Evolutionary conservation across 2,113 vertebrate species (phyloP).

Genomic region (Rissa tridactyla): DNA sequence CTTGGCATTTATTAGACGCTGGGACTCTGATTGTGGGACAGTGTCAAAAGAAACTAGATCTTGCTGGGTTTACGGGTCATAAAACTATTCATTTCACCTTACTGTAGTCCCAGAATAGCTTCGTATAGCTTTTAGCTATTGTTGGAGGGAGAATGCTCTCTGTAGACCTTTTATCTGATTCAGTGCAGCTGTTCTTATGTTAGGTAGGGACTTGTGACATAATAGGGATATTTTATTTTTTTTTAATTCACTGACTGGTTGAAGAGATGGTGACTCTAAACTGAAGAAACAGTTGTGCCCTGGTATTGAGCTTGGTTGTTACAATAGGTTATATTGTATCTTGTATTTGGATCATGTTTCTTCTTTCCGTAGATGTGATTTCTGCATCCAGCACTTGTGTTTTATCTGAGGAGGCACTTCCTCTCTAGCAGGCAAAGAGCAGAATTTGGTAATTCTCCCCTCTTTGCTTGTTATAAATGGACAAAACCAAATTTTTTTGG

Average conservation of each 20-base stretch:
- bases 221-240: background rate
- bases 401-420: background rate
- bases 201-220: background rate
- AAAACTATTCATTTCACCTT: conserved; percentile 31
- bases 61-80: background rate
- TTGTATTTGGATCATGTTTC: background rate
- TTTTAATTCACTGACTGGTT: background rate
- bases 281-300: background rate
- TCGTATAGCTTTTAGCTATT: background rate
- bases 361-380: background rate
- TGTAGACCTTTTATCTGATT: conserved; percentile 28
- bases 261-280: background rate
- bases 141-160: conserved; percentile 9
- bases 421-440: background rate
- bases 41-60: background rate
- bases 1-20: background rate
- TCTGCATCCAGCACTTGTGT: background rate
- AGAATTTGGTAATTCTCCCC: background rate
- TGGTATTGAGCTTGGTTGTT: background rate
- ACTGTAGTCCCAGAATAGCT: background rate
- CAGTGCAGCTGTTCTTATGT: conserved; percentile 35
- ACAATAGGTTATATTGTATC: background rate
- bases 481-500: background rate
- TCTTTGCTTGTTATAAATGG: background rate
- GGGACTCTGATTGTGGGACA: background rate